These are phyloP conservation scores for Poecile atricapillus DNA, from an alignment of 2,113 vertebrate species.

Conservation along the genomic window DNA sequence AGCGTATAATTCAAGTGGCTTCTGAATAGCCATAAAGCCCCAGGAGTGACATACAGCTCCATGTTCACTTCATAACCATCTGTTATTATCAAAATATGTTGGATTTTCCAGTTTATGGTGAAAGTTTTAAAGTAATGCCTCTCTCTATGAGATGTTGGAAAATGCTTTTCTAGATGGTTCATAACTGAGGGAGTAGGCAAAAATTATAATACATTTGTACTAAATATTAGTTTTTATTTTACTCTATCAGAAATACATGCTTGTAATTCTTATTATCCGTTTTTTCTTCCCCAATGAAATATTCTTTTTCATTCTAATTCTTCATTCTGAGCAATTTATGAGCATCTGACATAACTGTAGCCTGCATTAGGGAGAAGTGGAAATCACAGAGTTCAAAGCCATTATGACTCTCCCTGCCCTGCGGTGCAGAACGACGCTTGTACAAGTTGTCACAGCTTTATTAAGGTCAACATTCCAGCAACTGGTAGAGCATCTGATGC, in stretches of 20 bases:
- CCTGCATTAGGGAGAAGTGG: neutral
- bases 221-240: neutral
- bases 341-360: neutral
- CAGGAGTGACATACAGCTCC: constrained; percentile 25
- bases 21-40: constrained; percentile 3
- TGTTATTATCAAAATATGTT: constrained; percentile 19
- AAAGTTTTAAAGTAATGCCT: neutral
- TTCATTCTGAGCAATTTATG: neutral
- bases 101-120: neutral
- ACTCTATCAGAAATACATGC: neutral
- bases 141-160: neutral
- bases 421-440: neutral
- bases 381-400: neutral
- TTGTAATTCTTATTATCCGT: neutral
- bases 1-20: constrained; percentile 8
- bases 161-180: neutral
- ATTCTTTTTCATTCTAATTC: neutral
- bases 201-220: neutral
- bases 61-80: neutral
- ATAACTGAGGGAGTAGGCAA: neutral
- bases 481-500: neutral
- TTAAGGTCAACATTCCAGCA: neutral
- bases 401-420: neutral
- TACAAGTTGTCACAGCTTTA: neutral
- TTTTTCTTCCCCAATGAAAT: neutral